Evolutionary conservation across 2,888 invertebrate species (phyloP).

Genomic region (Prenolepis imparis): DNA sequence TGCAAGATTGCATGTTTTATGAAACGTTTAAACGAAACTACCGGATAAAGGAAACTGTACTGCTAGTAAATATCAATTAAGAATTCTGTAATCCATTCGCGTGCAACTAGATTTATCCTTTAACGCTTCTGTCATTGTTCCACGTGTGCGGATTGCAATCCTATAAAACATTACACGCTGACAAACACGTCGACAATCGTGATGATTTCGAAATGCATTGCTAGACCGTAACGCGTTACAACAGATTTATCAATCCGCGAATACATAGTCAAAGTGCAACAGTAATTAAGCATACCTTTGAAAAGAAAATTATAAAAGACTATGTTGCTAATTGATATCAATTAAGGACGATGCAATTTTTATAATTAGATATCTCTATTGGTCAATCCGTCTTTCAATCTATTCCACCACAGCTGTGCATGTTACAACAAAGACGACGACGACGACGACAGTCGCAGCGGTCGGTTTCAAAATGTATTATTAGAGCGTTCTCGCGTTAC

Average conservation of each 20-base stretch:
- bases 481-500: conserved; percentile 49
- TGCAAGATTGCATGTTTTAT: not conserved
- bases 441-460: not conserved
- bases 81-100: not conserved
- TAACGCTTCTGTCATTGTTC: not conserved
- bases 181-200: conserved; percentile 2
- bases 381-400: conserved; percentile 18
- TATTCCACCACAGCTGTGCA: not conserved
- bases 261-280: not conserved
- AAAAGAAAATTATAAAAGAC: not conserved
- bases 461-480: conserved; percentile 44
- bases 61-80: conserved; percentile 34
- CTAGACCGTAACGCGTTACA: conserved; percentile 22
- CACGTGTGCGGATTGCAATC: not conserved
- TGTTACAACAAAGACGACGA: conserved; percentile 3
- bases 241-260: not conserved
- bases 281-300: not conserved
- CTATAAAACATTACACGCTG: conserved; percentile 21
- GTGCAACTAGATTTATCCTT: conserved; percentile 11
- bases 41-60: not conserved
- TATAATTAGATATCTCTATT: not conserved
- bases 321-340: conserved; percentile 33
- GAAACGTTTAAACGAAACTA: conserved; percentile 21
- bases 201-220: conserved; percentile 19
- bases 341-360: conserved; percentile 11